Evolutionary conservation across 2,113 vertebrate species (phyloP).

Genomic region (Barbus barbus): DNA sequence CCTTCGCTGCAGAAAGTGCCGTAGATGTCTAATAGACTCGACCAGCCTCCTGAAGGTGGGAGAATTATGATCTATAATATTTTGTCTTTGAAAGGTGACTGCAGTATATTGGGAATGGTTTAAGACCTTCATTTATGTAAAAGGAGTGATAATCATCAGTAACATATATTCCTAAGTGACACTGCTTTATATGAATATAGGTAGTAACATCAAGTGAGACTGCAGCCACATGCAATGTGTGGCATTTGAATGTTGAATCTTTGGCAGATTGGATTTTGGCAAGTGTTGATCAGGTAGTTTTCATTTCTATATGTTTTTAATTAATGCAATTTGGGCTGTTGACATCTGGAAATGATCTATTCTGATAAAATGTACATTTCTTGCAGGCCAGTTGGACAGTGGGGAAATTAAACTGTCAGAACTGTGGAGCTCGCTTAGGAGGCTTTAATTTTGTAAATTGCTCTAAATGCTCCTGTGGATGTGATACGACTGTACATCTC

Average conservation of each 20-base stretch:
- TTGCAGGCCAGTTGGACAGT: slow-evolving; percentile 83
- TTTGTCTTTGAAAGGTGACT: neutral
- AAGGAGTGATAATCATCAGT: neutral
- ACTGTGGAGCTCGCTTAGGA: slow-evolving; percentile 82
- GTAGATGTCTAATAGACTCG: slow-evolving; percentile 60
- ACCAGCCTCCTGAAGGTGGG: slow-evolving; percentile 59
- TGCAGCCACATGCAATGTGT: slow-evolving; percentile 72
- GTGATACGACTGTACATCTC: slow-evolving; percentile 75
- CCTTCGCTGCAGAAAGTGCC: slow-evolving; percentile 72
- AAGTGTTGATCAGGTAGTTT: slow-evolving; percentile 76
- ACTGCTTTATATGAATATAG: neutral
- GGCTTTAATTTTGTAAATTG: slow-evolving; percentile 83
- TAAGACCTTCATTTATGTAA: neutral
- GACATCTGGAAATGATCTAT: neutral
- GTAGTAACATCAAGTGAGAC: slow-evolving; percentile 49
- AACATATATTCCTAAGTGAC: neutral
- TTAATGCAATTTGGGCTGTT: neutral
- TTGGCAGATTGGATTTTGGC: slow-evolving; percentile 82
- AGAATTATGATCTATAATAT: neutral
- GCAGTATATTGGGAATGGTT: neutral
- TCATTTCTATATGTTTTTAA: neutral
- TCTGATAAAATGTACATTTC: neutral
- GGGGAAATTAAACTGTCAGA: slow-evolving; percentile 84
- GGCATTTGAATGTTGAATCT: slow-evolving; percentile 79
- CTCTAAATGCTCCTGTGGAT: slow-evolving; percentile 80